Evolutionary conservation across 2,888 invertebrate species (phyloP).

Genomic region (Eueremaeus valkanovi): DNA sequence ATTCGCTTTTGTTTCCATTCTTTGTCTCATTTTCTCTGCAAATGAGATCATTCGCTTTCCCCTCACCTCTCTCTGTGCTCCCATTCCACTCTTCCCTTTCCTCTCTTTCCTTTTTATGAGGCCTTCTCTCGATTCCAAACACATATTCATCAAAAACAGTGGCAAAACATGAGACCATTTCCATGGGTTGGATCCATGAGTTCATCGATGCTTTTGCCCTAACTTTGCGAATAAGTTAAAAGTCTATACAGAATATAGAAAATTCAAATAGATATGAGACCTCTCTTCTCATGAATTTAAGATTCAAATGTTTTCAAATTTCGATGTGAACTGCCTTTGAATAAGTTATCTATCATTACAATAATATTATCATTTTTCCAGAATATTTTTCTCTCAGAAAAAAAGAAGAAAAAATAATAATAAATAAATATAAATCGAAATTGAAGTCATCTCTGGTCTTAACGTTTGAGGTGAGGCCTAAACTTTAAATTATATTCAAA

Average conservation of each 20-base stretch:
- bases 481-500: no score
- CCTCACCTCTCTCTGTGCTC: not conserved
- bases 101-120: not conserved
- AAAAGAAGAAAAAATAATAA: no score
- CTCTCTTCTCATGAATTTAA: not conserved
- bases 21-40: not conserved
- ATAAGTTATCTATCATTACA: slow-evolving; percentile 30
- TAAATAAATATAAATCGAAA: slow-evolving; percentile 14
- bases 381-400: slow-evolving; percentile 9
- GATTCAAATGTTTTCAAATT: not conserved
- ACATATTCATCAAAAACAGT: not conserved
- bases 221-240: no score
- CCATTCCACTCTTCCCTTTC: not conserved
- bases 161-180: not conserved
- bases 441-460: not conserved
- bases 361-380: slow-evolving; percentile 18
- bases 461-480: no score
- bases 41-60: not conserved
- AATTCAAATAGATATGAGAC: not conserved
- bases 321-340: not conserved
- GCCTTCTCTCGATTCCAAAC: not conserved
- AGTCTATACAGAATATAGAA: not conserved
- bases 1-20: not conserved
- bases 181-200: not conserved
- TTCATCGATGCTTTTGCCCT: not conserved